phyloP scores from a whole-genome alignment of 2,797 vertebrate genomes.

The Clarias platycephalus region DNA sequence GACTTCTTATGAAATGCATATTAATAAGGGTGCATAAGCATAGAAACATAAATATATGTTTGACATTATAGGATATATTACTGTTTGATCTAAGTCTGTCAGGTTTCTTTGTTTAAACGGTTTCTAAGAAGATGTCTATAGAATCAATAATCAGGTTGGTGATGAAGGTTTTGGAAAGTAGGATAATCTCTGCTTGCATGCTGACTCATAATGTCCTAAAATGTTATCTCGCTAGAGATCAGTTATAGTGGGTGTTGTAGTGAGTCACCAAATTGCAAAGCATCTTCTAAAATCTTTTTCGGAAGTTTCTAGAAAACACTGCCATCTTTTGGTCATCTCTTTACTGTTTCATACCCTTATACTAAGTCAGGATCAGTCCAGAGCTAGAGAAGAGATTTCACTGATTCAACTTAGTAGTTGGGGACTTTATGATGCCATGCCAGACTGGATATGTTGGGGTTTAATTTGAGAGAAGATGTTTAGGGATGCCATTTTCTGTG shows the following conservation, averaged over 20 bases:
- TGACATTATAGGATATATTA: not conserved
- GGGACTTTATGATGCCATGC: not conserved
- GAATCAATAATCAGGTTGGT: constrained; percentile 15
- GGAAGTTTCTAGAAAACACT: constrained; percentile 42
- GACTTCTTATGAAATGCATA: not conserved
- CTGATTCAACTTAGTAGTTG: not conserved
- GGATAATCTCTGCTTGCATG: constrained; percentile 3
- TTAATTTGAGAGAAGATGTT: not conserved
- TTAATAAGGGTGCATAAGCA: not conserved
- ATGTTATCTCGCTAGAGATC: constrained; percentile 43
- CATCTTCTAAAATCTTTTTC: constrained; percentile 22
- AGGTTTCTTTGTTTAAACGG: not conserved
- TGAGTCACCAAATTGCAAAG: constrained; percentile 49
- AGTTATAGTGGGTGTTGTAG: constrained; percentile 36
- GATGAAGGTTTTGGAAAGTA: constrained; percentile 10
- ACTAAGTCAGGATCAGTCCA: not conserved
- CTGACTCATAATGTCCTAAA: constrained; percentile 35
- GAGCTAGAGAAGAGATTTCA: not conserved
- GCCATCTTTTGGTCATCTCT: constrained; percentile 48
- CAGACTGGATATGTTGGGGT: not conserved
- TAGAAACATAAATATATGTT: not conserved
- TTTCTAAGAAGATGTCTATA: not conserved
- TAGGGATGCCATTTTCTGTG: too few relatives aligned
- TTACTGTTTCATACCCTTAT: not conserved
- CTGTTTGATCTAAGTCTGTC: not conserved